Evolutionary conservation across 2,113 vertebrate genomes (phyloP), one percentile per base, ranked within the genome.

Genomic region (Athene noctua): DNA sequence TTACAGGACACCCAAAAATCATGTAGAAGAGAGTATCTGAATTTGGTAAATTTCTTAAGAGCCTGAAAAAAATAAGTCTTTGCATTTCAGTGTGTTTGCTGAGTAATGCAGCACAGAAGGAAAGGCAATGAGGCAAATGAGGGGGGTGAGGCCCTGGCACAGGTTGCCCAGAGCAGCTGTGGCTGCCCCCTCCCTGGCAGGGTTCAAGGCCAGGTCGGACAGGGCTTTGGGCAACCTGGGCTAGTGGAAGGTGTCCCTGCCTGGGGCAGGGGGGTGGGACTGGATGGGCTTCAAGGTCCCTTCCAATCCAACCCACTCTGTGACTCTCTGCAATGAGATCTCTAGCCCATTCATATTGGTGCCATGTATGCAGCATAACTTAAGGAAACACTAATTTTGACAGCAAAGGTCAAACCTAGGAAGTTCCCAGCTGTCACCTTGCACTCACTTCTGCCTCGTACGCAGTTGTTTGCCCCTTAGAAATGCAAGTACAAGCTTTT

Each of bases 41-140:
- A 80, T 42, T 51, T 25, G 30, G 20, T 8, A n/a, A 13, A n/a
- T 21, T 54, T 34, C 29, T 25, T 27, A 38, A 79, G 44, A 46
- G 52, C 36, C 44, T 59, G 34, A 52, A 52, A 55, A 52, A 40
- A 36, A 10, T 10, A 27, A n/a, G 23, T 7, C n/a, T 38, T 51
- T 72, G 58, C 51, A 34, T 23, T 22, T 57, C 73, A 23, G 2
- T 9, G 22, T 30, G 27, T 25, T 27, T 61, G 67, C 59, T 21
- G 23, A 61, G 52, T 12, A 30, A 21, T 2, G 4, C 0, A 17
- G 34, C 42, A 12, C 1, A 22, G 54, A n/a, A 49, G 34, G 55
- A 29, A 29, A 61, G 20, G 19, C 51, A 38, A 15, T 1, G 9
- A n/a, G 44, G 46, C 19, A 47, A 47, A 47, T 47, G 46, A 47